Conservation (phyloP, 2,113 vertebrate genomes). For the Manacus vitellinus region DNA sequence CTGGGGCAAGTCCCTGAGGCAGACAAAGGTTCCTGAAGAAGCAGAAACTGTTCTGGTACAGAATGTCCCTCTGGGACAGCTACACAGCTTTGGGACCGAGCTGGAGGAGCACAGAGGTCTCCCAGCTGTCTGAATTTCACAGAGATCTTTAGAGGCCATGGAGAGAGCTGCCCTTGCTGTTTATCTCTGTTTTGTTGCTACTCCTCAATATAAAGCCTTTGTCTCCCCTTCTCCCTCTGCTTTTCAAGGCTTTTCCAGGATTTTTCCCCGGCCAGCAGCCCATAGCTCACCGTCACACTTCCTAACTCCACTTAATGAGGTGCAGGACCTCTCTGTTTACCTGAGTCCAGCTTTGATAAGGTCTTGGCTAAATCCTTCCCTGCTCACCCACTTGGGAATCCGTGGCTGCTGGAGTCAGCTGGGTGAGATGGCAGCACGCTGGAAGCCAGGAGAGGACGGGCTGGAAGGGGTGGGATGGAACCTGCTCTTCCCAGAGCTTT, state of each 20-base stretch:
- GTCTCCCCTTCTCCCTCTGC: neutral
- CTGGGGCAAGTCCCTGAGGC: fast-evolving
- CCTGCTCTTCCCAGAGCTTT: neutral
- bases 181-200: neutral
- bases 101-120: fast-evolving
- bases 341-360: neutral
- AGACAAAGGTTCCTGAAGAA: neutral
- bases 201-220: neutral
- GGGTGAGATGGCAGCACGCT: fast-evolving
- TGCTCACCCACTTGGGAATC: neutral
- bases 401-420: neutral
- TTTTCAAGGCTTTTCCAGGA: neutral
- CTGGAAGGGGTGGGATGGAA: neutral
- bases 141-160: neutral
- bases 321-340: neutral
- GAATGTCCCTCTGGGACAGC: neutral
- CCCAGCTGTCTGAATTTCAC: neutral
- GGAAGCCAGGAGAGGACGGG: neutral
- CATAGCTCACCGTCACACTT: neutral
- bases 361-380: neutral
- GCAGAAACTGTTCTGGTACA: neutral
- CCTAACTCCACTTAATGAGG: neutral
- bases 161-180: neutral
- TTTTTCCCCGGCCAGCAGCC: neutral
- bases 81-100: neutral